A percentile compares a stretch with the other conserved stretches of the same genome.
These are phyloP conservation scores for Anagyrus pseudococci DNA, from an alignment of 2,888 invertebrate genomes.

Conservation along the genomic window DNA sequence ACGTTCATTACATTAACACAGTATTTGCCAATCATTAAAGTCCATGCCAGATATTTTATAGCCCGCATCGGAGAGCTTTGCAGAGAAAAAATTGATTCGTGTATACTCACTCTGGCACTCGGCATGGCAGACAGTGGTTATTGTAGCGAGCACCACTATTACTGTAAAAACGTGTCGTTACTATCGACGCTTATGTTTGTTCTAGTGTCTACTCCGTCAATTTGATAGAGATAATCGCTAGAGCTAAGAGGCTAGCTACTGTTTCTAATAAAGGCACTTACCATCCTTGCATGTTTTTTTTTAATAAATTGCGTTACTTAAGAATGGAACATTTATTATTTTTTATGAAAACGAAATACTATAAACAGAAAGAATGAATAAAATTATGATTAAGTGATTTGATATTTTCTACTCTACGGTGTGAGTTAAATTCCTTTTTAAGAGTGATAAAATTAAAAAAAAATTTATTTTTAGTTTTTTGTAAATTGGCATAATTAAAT, in stretches of 20 bases:
- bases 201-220: constrained; percentile 8
- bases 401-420: constrained; percentile 6
- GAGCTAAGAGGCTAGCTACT: constrained; percentile 8
- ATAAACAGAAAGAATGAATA: constrained; percentile 25
- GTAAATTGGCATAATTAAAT: too few relatives aligned
- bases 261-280: constrained; percentile 25
- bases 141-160: constrained; percentile 55
- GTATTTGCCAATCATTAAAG: too few relatives aligned
- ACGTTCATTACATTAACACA: too few relatives aligned
- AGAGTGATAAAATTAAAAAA: background rate
- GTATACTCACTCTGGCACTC: constrained; percentile 59
- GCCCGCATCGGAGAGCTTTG: too few relatives aligned
- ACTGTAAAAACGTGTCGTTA: constrained; percentile 50
- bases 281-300: constrained; percentile 13
- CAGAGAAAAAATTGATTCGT: background rate
- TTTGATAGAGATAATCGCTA: constrained; percentile 2
- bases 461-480: background rate
- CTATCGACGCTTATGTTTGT: constrained; percentile 10
- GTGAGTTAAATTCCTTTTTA: background rate
- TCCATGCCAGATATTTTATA: too few relatives aligned
- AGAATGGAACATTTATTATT: constrained; percentile 16
- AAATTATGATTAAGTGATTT: constrained; percentile 20
- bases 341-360: constrained; percentile 24
- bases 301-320: constrained; percentile 17
- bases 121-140: constrained; percentile 56